phyloP scores from a whole-genome alignment of 2,797 vertebrate genomes.

The Oreonectes daqikongensis region DNA sequence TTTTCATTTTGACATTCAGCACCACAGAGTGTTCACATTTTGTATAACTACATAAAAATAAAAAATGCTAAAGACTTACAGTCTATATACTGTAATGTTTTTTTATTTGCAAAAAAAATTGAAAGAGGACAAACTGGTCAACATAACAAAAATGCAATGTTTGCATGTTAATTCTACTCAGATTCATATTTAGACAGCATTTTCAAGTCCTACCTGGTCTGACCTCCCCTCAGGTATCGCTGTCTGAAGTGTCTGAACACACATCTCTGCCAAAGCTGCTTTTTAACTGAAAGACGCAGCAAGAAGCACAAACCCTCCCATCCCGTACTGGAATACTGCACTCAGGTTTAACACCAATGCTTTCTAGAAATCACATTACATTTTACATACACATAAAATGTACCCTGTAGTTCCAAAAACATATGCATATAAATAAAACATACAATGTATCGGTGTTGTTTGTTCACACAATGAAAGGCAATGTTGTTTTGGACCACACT shows the following conservation, averaged over 20 bases:
- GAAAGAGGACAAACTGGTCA: too few species aligned
- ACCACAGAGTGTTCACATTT: not conserved
- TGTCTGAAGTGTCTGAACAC: conserved; percentile 86
- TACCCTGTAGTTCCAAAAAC: not conserved
- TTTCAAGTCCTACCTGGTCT: not conserved
- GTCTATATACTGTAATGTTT: not conserved
- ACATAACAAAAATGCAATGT: too few species aligned
- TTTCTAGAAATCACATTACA: conserved; percentile 70
- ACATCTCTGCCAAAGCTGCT: conserved; percentile 87
- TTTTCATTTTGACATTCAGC: not conserved
- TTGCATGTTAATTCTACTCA: not conserved
- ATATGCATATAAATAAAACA: not conserved
- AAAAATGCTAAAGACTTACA: not conserved
- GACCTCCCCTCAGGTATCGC: conserved; percentile 73
- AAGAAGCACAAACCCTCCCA: conserved; percentile 80
- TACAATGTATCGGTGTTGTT: too few species aligned
- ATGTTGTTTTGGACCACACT: too few species aligned
- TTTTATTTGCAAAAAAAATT: too few species aligned
- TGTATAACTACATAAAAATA: not conserved
- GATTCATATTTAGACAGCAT: not conserved
- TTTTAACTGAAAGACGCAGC: conserved; percentile 73
- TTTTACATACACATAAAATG: not conserved
- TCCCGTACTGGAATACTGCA: conserved; percentile 77
- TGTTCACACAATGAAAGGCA: too few species aligned
- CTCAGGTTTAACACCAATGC: conserved; percentile 75